phyloP scores from a whole-genome alignment of 2,113 vertebrate genomes.

The Potamarius usumacintae region DNA sequence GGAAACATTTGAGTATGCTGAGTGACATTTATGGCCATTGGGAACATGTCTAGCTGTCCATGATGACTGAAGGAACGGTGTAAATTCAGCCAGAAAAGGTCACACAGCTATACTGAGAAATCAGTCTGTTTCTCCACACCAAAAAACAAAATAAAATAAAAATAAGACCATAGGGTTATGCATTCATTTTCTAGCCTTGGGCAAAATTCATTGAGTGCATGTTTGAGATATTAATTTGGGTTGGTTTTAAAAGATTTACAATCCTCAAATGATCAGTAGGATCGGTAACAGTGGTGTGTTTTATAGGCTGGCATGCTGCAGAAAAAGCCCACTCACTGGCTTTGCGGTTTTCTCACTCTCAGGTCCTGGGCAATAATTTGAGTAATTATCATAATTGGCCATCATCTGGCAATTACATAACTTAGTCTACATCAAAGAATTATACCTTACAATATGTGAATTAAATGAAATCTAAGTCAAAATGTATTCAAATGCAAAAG shows the following conservation, averaged over 20 bases:
- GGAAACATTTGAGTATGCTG: slow-evolving; percentile 4
- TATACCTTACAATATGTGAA: neutral
- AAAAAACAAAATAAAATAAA: neutral
- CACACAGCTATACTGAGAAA: slow-evolving; percentile 23
- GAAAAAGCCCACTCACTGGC: slow-evolving; percentile 18
- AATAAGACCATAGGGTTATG: neutral
- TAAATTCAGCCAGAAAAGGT: slow-evolving; percentile 41
- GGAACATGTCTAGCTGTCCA: slow-evolving; percentile 33
- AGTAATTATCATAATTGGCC: slow-evolving; percentile 42
- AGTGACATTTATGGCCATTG: slow-evolving; percentile 40
- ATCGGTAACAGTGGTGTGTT: slow-evolving; percentile 17
- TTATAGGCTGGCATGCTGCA: slow-evolving; percentile 1
- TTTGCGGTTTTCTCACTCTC: slow-evolving; percentile 7
- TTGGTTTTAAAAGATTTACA: slow-evolving; percentile 5
- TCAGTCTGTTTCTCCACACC: neutral
- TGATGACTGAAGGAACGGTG: slow-evolving; percentile 29
- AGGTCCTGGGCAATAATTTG: slow-evolving; percentile 31
- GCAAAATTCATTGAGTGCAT: neutral
- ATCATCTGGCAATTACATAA: slow-evolving; percentile 39
- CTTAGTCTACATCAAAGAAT: slow-evolving; percentile 29
- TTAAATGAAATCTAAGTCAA: neutral
- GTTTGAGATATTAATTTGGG: slow-evolving; percentile 2
- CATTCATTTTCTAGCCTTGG: neutral
- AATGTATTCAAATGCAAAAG: neutral
- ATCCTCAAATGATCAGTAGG: neutral